These are phyloP conservation scores for Amiota communis DNA, from an alignment of 2,888 invertebrate genomes.

Conservation along the genomic window DNA sequence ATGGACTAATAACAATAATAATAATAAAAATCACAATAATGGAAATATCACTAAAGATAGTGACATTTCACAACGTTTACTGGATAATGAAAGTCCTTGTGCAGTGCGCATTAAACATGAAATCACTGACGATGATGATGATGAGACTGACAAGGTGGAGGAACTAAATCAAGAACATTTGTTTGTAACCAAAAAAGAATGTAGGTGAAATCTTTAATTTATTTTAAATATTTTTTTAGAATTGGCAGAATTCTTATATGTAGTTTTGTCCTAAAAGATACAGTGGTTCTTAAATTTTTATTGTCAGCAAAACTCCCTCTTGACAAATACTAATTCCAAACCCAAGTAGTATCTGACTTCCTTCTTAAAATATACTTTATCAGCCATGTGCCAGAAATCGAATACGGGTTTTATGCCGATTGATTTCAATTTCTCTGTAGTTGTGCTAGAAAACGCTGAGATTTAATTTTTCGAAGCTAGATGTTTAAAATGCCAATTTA, in stretches of 20 bases:
- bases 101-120: constrained; percentile 6
- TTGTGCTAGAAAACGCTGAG: too few relatives aligned
- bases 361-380: too few relatives aligned
- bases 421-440: too few relatives aligned
- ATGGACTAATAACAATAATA: constrained; percentile 52
- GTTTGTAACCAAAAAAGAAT: background rate
- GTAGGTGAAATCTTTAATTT: background rate
- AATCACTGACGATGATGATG: constrained; percentile 7
- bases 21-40: constrained; percentile 32
- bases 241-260: background rate
- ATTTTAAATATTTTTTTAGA: background rate
- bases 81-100: constrained; percentile 32
- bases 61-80: constrained; percentile 19
- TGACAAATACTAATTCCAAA: too few relatives aligned
- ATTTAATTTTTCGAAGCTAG: too few relatives aligned
- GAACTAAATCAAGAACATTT: background rate
- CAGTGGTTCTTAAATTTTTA: too few relatives aligned
- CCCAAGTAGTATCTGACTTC: too few relatives aligned
- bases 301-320: too few relatives aligned
- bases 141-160: background rate
- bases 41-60: constrained; percentile 32
- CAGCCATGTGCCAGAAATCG: too few relatives aligned
- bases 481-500: too few relatives aligned
- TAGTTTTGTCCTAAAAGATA: too few relatives aligned
- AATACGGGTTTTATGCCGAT: too few relatives aligned